These are phyloP conservation scores for Leucozona laternaria DNA, from an alignment of 2,888 invertebrate genomes.

Conservation along the genomic window DNA sequence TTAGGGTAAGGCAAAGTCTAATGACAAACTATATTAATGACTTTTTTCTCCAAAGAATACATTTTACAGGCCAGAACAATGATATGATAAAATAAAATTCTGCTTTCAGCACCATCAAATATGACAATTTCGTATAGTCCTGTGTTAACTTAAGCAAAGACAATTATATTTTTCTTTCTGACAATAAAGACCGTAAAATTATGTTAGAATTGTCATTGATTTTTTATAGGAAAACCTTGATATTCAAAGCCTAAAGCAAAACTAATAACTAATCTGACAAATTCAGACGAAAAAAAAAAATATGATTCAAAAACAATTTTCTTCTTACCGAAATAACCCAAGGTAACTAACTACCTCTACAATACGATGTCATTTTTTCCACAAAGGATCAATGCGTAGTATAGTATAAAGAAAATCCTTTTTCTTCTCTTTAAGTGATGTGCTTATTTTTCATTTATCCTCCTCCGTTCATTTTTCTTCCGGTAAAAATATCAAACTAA, in stretches of 20 bases:
- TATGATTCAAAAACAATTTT: background rate
- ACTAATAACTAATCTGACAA: background rate
- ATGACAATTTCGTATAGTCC: too few relatives aligned
- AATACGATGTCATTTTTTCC: background rate
- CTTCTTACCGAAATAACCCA: background rate
- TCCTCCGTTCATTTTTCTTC: slow-evolving; percentile 30
- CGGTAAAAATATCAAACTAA: slow-evolving; percentile 54
- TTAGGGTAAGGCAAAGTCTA: too few relatives aligned
- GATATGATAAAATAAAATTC: too few relatives aligned
- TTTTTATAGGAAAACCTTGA: background rate
- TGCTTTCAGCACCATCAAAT: too few relatives aligned
- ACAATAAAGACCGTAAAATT: too few relatives aligned
- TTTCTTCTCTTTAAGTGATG: background rate
- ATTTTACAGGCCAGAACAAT: too few relatives aligned
- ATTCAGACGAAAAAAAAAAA: background rate
- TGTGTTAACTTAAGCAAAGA: too few relatives aligned
- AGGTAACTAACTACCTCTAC: too few relatives aligned
- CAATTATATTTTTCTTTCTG: too few relatives aligned
- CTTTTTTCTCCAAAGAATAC: too few relatives aligned
- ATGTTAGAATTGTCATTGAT: too few relatives aligned
- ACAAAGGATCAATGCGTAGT: slow-evolving; percentile 6
- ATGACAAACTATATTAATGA: too few relatives aligned
- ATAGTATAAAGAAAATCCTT: background rate
- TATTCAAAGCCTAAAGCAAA: background rate
- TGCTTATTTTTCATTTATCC: slow-evolving; percentile 27